Base-by-base conservation (phyloP, 2,888 invertebrate genomes). In the Magallana nippona region DNA sequence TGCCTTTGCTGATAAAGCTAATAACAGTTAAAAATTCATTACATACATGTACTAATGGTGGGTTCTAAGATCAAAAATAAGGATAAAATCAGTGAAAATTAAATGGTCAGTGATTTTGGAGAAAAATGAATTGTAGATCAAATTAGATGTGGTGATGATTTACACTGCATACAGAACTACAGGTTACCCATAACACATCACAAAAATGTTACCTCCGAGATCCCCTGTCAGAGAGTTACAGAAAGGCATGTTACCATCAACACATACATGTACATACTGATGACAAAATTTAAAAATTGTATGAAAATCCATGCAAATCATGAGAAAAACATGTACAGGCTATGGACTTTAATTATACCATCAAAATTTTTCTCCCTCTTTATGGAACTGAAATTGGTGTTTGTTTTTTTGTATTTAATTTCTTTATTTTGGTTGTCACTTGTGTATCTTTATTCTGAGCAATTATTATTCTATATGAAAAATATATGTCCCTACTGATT, bases 21-120 rank as follows among this genome's bases (percentile, higher is more conserved):
- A 60, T 8, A 32, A 71, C 13, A 71, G 15, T 27, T 22, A 27
- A 71, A 71, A 71, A 71, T 71, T 15, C n/a, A 71, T 22, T 71
- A 71, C 71, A 71, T 71, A 71, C 71, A 71, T 71, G 71, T 71
- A 71, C 71, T 27, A 71, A 32, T 71, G 71, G 71, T 27, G 27
- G 71, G 32, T 32, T 22, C 71, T 71, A 32, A 71, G 71, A 27
- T 71, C 32, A 71, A 27, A 71, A 71, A 71, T 10, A 71, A 71
- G 71, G 44, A 44, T 8, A 44, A 44, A 44, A 44, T 44, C 44
- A 44, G 44, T 44, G 44, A 44, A 44, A 44, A 44, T 44, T 44
- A 44, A 44, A 44, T 44, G 8, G 8, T 44, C 44, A 44, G 44
- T 44, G 44, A 44, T 44, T 44, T 44, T 44, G 5, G 44, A 44